Percentiles rank a stretch among this genome's conserved stretches.
Conservation (phyloP, 2,888 invertebrate genomes). For the Leptura quadrifasciata region DNA sequence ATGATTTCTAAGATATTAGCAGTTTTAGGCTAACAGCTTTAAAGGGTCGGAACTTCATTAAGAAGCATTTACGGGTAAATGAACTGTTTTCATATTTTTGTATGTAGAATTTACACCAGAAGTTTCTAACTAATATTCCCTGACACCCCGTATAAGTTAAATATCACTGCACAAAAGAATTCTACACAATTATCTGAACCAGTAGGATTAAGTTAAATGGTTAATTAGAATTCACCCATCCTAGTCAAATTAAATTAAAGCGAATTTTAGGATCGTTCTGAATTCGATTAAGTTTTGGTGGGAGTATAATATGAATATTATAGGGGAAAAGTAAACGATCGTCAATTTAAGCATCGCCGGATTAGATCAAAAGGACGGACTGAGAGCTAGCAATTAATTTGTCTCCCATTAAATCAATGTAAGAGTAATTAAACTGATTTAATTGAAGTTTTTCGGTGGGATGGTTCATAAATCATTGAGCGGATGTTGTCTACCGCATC, state of each 20-base stretch:
- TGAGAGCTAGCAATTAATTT: conserved; percentile 59
- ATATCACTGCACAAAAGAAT: too few species aligned
- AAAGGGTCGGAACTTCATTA: too few species aligned
- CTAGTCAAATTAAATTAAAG: conserved; percentile 24
- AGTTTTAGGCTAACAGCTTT: too few species aligned
- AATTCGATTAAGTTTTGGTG: conserved; percentile 31
- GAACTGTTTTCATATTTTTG: too few species aligned
- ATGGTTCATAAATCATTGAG: conserved; percentile 58
- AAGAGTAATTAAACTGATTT: conserved; percentile 58
- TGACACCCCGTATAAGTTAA: too few species aligned
- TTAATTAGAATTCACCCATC: conserved; percentile 24
- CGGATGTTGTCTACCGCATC: conserved; percentile 55
- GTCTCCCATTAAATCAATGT: conserved; percentile 60
- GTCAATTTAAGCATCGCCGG: conserved; percentile 46
- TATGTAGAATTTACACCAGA: too few species aligned
- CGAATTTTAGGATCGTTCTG: conserved; percentile 30
- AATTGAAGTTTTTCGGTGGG: conserved; percentile 60
- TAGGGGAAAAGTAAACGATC: conserved; percentile 43
- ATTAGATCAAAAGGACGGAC: conserved; percentile 50
- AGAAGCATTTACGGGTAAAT: too few species aligned
- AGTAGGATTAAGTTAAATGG: background rate
- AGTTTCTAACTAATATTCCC: too few species aligned
- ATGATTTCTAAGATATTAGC: too few species aligned
- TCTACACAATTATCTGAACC: background rate
- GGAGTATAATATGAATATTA: conserved; percentile 34